Conservation (phyloP, 2,113 vertebrate genomes). For the Naja naja region DNA sequence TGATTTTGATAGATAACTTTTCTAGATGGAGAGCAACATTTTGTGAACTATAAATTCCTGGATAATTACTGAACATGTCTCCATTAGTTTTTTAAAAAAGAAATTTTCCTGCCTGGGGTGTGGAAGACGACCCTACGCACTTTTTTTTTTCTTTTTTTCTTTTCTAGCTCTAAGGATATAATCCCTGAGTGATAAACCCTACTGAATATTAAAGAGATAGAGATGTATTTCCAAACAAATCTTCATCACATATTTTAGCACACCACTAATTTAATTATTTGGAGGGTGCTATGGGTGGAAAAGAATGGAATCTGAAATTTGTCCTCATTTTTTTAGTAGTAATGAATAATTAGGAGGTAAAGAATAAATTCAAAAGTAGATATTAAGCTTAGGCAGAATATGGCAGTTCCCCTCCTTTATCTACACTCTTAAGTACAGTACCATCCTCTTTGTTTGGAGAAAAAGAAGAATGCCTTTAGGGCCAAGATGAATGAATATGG, state of each 20-base stretch:
- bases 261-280: background rate
- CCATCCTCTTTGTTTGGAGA: background rate
- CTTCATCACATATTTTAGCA: background rate
- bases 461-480: background rate
- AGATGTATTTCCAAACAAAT: background rate
- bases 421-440: background rate
- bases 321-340: background rate
- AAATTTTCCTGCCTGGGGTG: background rate
- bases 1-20: background rate
- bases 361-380: background rate
- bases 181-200: background rate
- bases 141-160: background rate
- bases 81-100: background rate
- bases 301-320: background rate
- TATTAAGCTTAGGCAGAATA: background rate
- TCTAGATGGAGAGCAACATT: background rate
- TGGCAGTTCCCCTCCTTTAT: background rate
- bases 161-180: background rate
- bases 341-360: background rate
- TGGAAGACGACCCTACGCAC: background rate
- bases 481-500: conserved; percentile 6
- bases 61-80: background rate
- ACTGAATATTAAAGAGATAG: background rate
- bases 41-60: background rate
- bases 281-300: background rate